phyloP scores from a whole-genome alignment of 2,113 vertebrate species.

The Sakesphorus luctuosus region DNA sequence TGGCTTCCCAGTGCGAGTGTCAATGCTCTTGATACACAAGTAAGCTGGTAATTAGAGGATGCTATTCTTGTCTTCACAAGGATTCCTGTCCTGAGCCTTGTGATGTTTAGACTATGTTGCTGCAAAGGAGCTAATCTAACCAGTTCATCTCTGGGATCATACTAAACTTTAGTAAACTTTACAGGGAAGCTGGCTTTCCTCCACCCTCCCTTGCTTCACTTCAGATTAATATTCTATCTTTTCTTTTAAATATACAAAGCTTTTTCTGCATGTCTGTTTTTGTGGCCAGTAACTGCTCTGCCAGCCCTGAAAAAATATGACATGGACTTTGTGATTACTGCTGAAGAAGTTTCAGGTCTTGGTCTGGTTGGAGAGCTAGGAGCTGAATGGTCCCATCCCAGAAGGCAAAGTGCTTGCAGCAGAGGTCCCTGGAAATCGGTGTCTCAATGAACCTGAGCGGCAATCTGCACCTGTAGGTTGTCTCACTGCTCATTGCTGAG shows the following conservation, averaged over 20 bases:
- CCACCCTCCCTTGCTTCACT: neutral
- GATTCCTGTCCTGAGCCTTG: neutral
- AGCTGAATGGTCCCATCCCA: neutral
- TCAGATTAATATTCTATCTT: neutral
- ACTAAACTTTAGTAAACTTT: neutral
- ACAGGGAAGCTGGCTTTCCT: neutral
- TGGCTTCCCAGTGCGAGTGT: neutral
- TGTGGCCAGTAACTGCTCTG: neutral
- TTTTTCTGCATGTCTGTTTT: neutral
- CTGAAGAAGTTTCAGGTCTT: neutral
- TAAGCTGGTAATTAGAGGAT: neutral
- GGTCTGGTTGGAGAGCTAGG: neutral
- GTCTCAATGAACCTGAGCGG: fast-evolving
- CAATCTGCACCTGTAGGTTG: neutral
- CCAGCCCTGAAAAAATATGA: neutral
- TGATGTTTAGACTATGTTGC: neutral
- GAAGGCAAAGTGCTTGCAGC: neutral
- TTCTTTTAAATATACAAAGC: neutral
- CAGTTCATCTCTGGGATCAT: neutral
- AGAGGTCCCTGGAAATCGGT: neutral
- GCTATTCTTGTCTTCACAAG: neutral
- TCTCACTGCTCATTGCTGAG: neutral
- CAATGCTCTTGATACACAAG: neutral
- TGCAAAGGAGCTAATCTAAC: neutral
- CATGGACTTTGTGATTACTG: neutral